These are phyloP conservation scores for Drosophila macrospina DNA, from an alignment of 2,888 invertebrate genomes.

Conservation along the genomic window DNA sequence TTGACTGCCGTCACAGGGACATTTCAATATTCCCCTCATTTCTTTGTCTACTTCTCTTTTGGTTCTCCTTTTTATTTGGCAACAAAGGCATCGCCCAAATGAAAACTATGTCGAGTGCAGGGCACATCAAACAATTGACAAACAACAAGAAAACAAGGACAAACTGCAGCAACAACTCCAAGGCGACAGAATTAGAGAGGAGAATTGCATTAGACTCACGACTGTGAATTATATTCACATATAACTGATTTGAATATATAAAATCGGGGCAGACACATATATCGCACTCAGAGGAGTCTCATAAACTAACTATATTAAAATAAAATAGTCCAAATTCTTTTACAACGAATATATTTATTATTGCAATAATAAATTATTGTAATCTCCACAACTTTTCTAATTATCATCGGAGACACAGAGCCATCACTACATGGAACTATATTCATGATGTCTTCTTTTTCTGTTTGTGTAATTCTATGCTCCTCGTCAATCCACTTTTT, in stretches of 20 bases:
- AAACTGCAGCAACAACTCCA: constrained; percentile 26
- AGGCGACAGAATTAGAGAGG: constrained; percentile 38
- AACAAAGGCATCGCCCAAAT: constrained; percentile 31
- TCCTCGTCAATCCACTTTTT: constrained; percentile 9
- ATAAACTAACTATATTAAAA: no score
- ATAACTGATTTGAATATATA: no score
- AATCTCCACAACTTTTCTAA: background rate
- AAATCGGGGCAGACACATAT: no score
- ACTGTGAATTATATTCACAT: background rate
- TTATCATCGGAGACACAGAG: background rate
- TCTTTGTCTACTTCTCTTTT: constrained; percentile 5
- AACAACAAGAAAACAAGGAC: constrained; percentile 36
- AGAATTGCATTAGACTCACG: constrained; percentile 10
- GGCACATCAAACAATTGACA: constrained; percentile 38
- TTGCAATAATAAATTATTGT: background rate
- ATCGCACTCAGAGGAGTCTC: no score
- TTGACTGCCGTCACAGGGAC: constrained; percentile 55
- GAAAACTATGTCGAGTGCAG: constrained; percentile 76
- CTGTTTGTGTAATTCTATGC: constrained; percentile 49
- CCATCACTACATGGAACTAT: constrained; percentile 37
- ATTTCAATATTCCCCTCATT: constrained; percentile 47
- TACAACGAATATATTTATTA: no score
- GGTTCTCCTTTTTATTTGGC: constrained; percentile 19
- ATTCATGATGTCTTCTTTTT: constrained; percentile 8
- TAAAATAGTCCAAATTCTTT: no score